Percentiles rank a stretch among this genome's conserved stretches.
These are phyloP conservation scores for Butorides virescens DNA, from an alignment of 2,113 vertebrate species.

Conservation along the genomic window DNA sequence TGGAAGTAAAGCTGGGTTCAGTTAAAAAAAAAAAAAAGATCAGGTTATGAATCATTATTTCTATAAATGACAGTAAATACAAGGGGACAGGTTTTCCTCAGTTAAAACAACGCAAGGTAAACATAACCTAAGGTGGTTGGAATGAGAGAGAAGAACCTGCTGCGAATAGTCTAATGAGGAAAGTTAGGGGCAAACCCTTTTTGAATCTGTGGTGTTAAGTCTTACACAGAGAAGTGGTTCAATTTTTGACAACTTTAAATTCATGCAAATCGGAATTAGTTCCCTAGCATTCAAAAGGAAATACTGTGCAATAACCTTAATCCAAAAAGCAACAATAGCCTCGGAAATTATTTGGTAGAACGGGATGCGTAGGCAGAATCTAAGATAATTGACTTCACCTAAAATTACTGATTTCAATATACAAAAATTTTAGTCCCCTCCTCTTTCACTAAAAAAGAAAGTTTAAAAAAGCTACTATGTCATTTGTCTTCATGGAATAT, in stretches of 20 bases:
- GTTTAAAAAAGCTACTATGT: not conserved
- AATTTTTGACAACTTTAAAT: not conserved
- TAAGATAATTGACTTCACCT: not conserved
- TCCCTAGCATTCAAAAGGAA: not conserved
- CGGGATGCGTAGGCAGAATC: not conserved
- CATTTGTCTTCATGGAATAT: not conserved
- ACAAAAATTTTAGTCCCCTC: not conserved
- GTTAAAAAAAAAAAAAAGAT: not conserved
- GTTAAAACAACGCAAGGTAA: not conserved
- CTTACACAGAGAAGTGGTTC: not conserved
- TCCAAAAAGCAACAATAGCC: not conserved
- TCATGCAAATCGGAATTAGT: not conserved
- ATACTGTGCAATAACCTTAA: not conserved
- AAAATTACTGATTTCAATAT: not conserved
- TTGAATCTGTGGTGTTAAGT: not conserved
- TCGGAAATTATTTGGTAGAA: not conserved
- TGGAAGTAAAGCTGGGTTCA: not conserved
- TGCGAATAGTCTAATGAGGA: not conserved
- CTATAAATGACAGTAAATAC: not conserved
- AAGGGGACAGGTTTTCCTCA: not conserved
- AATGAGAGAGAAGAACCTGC: not conserved
- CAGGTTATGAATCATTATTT: not conserved
- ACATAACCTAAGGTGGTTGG: not conserved
- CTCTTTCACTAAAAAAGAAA: not conserved
- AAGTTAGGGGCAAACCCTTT: not conserved